phyloP scores from a whole-genome alignment of 1,140 invertebrate genomes.

The Cardiocondyla obscurior region DNA sequence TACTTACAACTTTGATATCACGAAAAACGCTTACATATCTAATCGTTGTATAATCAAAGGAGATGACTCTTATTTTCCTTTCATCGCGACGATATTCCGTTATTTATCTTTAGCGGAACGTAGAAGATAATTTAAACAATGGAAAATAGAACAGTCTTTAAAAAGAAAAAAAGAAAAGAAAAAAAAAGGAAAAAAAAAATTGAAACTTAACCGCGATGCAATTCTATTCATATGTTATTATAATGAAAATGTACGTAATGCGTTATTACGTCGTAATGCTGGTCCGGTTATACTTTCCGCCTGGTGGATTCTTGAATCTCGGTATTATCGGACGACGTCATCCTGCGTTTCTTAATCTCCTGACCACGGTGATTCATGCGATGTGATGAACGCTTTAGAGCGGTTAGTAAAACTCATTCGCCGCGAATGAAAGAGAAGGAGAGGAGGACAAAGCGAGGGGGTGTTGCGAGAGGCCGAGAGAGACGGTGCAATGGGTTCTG shows the following conservation, averaged over 20 bases:
- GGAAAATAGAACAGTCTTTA: neutral
- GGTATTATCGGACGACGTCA: constrained; percentile 26
- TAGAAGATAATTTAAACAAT: neutral
- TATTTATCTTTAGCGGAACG: neutral
- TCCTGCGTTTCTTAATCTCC: constrained; percentile 35
- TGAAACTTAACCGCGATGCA: no score
- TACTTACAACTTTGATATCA: neutral
- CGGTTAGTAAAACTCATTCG: constrained; percentile 72
- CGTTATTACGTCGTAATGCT: neutral
- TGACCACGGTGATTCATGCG: constrained; percentile 57
- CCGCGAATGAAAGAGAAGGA: neutral
- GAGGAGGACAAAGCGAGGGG: neutral
- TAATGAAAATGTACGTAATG: neutral
- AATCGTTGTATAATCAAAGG: constrained; percentile 21
- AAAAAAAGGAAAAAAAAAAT: no score
- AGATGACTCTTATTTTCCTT: neutral
- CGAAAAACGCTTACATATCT: neutral
- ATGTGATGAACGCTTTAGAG: constrained; percentile 66
- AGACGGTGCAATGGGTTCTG: constrained; percentile 32
- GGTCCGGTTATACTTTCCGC: neutral
- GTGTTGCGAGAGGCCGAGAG: neutral
- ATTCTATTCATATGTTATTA: no score
- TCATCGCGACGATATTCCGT: no score
- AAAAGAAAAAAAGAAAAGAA: no score
- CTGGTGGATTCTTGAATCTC: neutral